These are phyloP conservation scores for Iphiclides podalirius DNA, from an alignment of 2,888 invertebrate species.

Conservation along the genomic window DNA sequence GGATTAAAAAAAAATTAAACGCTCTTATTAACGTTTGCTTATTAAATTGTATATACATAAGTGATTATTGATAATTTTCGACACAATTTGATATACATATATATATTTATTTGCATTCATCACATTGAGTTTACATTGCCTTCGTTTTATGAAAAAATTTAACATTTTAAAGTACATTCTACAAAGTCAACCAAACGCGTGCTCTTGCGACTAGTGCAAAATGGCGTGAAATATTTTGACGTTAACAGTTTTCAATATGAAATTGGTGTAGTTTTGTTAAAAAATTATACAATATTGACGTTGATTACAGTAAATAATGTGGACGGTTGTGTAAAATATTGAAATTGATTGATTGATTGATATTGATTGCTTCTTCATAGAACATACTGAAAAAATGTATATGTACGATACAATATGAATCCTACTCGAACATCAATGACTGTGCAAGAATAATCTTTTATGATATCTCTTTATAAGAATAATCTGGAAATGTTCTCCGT, in stretches of 20 bases:
- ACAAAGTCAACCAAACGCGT: slow-evolving; percentile 1
- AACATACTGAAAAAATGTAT: slow-evolving; percentile 8
- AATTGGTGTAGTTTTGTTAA: no score
- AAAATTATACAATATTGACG: background rate
- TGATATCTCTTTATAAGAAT: no score
- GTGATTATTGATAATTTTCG: background rate
- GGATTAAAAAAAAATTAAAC: no score
- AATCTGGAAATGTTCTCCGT: no score
- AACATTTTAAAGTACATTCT: slow-evolving; percentile 12
- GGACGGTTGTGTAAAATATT: background rate
- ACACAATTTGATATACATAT: background rate
- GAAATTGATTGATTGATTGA: no score
- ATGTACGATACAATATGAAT: background rate
- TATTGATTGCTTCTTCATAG: slow-evolving; percentile 4
- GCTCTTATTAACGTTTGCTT: background rate
- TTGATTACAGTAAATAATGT: background rate
- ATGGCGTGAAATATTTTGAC: no score
- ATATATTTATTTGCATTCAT: background rate
- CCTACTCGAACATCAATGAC: background rate
- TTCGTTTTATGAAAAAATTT: background rate
- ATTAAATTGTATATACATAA: background rate
- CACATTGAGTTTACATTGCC: background rate
- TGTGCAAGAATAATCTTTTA: no score
- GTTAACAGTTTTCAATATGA: no score
- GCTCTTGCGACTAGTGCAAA: no score